These are phyloP conservation scores for Lasiurus cinereus DNA, from an alignment of 2,113 vertebrate genomes.

Conservation along the genomic window DNA sequence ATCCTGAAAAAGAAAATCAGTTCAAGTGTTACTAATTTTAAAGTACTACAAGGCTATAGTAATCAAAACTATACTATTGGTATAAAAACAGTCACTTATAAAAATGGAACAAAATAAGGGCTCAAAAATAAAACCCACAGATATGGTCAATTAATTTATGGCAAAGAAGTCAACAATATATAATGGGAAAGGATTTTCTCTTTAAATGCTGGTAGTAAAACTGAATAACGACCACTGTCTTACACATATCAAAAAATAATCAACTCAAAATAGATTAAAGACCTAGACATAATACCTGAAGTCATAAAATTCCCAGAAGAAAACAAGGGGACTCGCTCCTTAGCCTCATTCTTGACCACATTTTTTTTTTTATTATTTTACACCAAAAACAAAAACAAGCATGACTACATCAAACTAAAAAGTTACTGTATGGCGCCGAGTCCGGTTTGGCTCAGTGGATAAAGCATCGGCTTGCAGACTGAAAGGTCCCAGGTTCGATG, in stretches of 20 bases:
- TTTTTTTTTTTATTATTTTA: not conserved
- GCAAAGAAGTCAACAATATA: not conserved
- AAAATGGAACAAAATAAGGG: not conserved
- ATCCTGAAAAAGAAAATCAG: not conserved
- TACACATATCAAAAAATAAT: not conserved
- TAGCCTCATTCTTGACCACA: not conserved
- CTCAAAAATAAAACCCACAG: not conserved
- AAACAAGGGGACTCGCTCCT: not conserved
- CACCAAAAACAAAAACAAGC: not conserved
- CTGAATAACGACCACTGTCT: not conserved
- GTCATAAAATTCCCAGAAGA: not conserved
- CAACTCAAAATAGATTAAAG: not conserved
- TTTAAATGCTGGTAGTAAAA: not conserved
- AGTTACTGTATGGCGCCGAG: not conserved
- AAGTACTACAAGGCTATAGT: not conserved
- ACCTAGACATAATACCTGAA: not conserved
- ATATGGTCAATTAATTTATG: not conserved
- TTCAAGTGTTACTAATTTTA: not conserved
- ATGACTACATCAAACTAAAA: not conserved
- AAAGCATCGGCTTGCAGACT: no score
- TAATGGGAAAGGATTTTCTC: not conserved
- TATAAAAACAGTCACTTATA: not conserved
- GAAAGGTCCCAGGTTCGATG: no score
- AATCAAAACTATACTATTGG: not conserved
- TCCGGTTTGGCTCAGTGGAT: no score